Evolutionary conservation across 2,888 invertebrate genomes (phyloP).

Genomic region (Nomada ruficornis): DNA sequence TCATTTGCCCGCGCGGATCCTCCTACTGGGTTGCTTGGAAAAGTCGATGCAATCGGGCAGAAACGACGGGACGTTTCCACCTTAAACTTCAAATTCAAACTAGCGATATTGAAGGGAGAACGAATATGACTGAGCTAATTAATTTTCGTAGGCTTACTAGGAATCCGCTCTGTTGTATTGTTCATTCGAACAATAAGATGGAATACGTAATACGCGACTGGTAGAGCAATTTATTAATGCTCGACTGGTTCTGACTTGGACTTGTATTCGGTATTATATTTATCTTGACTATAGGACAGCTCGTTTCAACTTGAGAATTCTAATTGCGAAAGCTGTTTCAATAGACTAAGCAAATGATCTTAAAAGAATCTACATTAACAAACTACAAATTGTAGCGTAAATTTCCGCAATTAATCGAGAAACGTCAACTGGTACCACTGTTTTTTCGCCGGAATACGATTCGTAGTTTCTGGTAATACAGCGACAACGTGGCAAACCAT

Average conservation of each 20-base stretch:
- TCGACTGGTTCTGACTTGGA: too few species aligned
- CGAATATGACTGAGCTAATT: conserved; percentile 4
- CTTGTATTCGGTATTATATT: too few species aligned
- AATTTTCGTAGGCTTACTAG: background rate
- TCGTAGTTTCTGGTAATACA: conserved; percentile 4
- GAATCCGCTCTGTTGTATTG: too few species aligned
- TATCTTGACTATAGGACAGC: too few species aligned
- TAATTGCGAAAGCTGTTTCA: too few species aligned
- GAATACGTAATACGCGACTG: too few species aligned
- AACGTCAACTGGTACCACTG: background rate
- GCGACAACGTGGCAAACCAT: background rate
- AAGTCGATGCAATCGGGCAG: conserved; percentile 31
- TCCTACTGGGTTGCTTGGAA: background rate
- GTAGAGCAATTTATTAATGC: too few species aligned
- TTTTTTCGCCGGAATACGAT: background rate
- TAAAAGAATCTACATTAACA: too few species aligned
- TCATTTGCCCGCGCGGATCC: conserved; percentile 34
- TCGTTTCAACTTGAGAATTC: too few species aligned
- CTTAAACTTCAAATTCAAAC: conserved; percentile 41
- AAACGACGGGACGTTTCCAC: conserved; percentile 47
- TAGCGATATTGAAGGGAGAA: conserved; percentile 2
- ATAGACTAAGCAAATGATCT: too few species aligned
- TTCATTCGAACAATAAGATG: too few species aligned
- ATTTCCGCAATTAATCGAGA: background rate
- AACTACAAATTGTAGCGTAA: too few species aligned